Conservation (phyloP, 2,113 vertebrate genomes). For the Corythornis cristatus region DNA sequence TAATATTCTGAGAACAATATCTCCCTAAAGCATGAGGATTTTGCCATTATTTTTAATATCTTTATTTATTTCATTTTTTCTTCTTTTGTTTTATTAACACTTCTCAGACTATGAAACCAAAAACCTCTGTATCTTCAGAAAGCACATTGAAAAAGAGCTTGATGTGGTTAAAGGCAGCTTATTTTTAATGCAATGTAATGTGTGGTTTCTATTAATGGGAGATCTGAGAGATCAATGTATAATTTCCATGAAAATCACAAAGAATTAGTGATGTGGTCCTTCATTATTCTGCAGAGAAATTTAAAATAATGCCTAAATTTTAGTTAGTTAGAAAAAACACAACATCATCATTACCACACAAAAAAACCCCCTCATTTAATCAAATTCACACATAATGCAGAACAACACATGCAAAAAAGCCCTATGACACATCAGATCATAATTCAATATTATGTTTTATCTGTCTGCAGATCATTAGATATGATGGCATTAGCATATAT, state of each 20-base stretch:
- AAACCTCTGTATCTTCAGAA: background rate
- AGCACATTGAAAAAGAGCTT: background rate
- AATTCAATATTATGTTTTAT: background rate
- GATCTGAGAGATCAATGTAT: background rate
- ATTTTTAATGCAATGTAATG: background rate
- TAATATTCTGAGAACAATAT: constrained; percentile 13
- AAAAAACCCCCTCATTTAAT: background rate
- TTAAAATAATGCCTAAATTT: background rate
- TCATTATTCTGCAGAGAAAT: background rate
- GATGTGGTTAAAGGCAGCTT: background rate
- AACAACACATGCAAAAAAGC: background rate
- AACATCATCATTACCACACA: too few species aligned
- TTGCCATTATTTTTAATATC: background rate
- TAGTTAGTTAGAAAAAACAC: background rate
- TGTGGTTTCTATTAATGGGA: background rate
- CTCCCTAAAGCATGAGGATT: background rate
- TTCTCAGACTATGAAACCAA: background rate
- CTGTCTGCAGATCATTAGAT: background rate
- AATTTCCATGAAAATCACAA: background rate
- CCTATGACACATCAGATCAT: background rate
- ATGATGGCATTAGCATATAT: background rate
- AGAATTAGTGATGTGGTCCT: background rate
- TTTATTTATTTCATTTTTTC: background rate
- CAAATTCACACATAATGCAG: background rate
- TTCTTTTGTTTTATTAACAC: background rate